Percentiles rank a stretch among this genome's conserved stretches.
Evolutionary conservation across 2,888 invertebrate species (phyloP).

Genomic region (Lasioglossum vierecki): DNA sequence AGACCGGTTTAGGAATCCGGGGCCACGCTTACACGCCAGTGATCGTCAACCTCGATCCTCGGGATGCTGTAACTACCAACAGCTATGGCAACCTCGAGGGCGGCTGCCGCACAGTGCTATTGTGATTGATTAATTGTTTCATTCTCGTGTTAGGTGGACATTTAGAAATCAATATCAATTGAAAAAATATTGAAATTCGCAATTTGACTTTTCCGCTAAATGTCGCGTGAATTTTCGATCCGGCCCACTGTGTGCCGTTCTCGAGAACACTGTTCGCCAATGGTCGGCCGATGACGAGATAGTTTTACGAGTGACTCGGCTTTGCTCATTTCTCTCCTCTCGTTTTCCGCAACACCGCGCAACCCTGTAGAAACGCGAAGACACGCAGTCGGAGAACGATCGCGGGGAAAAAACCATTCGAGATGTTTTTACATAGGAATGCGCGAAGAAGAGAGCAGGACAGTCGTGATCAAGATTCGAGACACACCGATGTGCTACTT

Average conservation of each 20-base stretch:
- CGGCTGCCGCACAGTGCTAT: not conserved
- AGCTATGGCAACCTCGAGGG: not conserved
- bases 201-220: no score
- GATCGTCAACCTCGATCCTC: constrained; percentile 75
- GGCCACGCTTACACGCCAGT: constrained; percentile 82
- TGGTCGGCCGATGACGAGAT: constrained; percentile 46
- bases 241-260: no score
- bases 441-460: not conserved
- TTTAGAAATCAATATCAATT: no score
- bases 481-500: constrained; percentile 2
- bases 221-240: no score
- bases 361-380: not conserved
- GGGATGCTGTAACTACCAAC: not conserved
- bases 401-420: constrained; percentile 11
- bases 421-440: constrained; percentile 24
- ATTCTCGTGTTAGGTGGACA: no score
- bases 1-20: constrained; percentile 83
- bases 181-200: no score
- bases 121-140: no score
- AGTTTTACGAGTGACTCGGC: constrained; percentile 43
- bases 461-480: not conserved
- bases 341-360: constrained; percentile 19
- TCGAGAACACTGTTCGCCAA: constrained; percentile 19
- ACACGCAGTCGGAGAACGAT: constrained; percentile 4
- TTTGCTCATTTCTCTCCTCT: constrained; percentile 3